Conservation (phyloP, 1,140 invertebrate species). For the Drosophila bifasciata region DNA sequence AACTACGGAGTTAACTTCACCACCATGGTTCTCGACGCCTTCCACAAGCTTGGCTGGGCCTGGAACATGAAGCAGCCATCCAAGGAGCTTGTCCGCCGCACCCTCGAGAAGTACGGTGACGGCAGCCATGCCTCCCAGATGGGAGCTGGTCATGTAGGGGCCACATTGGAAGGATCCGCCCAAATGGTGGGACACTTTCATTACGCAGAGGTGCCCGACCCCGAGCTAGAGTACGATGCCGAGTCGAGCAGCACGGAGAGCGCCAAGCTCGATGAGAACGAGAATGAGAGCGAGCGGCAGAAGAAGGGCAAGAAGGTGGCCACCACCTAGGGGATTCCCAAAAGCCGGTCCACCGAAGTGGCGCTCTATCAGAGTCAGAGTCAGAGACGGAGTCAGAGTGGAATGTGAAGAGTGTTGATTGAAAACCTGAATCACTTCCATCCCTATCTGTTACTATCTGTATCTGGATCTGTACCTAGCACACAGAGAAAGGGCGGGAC, state of each 20-base stretch:
- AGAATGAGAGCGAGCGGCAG: slow-evolving; percentile 72
- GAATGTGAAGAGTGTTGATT: too few species aligned
- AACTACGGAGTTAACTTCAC: slow-evolving; percentile 83
- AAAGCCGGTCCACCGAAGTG: too few species aligned
- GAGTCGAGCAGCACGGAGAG: slow-evolving; percentile 82
- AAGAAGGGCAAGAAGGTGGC: slow-evolving; percentile 70
- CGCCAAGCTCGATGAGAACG: slow-evolving; percentile 79
- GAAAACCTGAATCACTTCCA: slow-evolving; percentile 24
- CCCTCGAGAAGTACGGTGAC: slow-evolving; percentile 87
- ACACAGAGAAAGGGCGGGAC: slow-evolving; percentile 70
- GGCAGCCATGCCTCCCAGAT: slow-evolving; percentile 85
- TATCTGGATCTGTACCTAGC: slow-evolving; percentile 38
- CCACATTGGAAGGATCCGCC: slow-evolving; percentile 12
- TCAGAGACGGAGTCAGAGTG: too few species aligned
- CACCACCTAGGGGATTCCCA: slow-evolving; percentile 22
- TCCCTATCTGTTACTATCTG: slow-evolving; percentile 52
- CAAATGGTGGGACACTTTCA: slow-evolving; percentile 65
- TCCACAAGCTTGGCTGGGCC: slow-evolving; percentile 91
- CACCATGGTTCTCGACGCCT: slow-evolving; percentile 89
- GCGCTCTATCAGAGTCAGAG: too few species aligned
- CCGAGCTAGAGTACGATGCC: slow-evolving; percentile 71
- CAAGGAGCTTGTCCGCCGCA: slow-evolving; percentile 85
- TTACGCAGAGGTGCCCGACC: slow-evolving; percentile 74
- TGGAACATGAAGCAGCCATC: slow-evolving; percentile 90
- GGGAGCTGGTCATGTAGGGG: slow-evolving; percentile 13